Percentiles rank a stretch among this genome's conserved stretches.
phyloP scores from a whole-genome alignment of 2,888 invertebrate species.

The Dusona sp. region DNA sequence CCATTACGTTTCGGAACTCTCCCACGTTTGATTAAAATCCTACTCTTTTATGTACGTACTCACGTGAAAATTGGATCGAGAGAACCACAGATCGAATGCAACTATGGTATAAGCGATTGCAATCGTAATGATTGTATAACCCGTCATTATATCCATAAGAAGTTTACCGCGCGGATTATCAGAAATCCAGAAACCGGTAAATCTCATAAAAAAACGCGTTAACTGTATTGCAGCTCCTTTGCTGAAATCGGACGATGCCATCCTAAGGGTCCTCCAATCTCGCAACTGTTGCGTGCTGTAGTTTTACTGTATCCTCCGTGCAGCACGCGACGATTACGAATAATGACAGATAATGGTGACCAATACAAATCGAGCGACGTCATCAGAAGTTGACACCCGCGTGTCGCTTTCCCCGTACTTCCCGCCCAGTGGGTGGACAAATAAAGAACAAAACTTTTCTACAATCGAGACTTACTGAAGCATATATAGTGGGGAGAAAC shows the following conservation, averaged over 20 bases:
- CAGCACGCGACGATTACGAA: slow-evolving; percentile 43
- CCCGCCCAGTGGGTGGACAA: not conserved
- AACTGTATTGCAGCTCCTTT: slow-evolving; percentile 58
- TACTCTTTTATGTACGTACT: slow-evolving; percentile 46
- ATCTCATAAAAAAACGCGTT: slow-evolving; percentile 67
- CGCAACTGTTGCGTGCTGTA: slow-evolving; percentile 55
- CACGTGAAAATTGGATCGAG: slow-evolving; percentile 67
- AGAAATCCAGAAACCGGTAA: slow-evolving; percentile 69
- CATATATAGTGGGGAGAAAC: not conserved
- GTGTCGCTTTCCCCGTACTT: not conserved
- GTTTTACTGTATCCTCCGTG: not conserved
- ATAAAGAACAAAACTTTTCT: not conserved
- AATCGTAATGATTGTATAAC: slow-evolving; percentile 62
- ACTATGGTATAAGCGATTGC: slow-evolving; percentile 46
- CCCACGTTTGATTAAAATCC: not conserved
- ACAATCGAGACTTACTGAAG: not conserved
- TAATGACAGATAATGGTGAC: slow-evolving; percentile 46
- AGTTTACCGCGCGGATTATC: slow-evolving; percentile 37
- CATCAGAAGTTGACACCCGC: not conserved
- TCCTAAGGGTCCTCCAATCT: slow-evolving; percentile 12
- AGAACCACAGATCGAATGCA: slow-evolving; percentile 57
- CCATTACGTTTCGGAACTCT: too few relatives aligned
- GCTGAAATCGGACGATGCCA: slow-evolving; percentile 38
- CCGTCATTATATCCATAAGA: slow-evolving; percentile 49
- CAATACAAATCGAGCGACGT: slow-evolving; percentile 39